These are phyloP conservation scores for Akabosia matsudoensis DNA, from an alignment of 1,140 invertebrate species.

Conservation along the genomic window DNA sequence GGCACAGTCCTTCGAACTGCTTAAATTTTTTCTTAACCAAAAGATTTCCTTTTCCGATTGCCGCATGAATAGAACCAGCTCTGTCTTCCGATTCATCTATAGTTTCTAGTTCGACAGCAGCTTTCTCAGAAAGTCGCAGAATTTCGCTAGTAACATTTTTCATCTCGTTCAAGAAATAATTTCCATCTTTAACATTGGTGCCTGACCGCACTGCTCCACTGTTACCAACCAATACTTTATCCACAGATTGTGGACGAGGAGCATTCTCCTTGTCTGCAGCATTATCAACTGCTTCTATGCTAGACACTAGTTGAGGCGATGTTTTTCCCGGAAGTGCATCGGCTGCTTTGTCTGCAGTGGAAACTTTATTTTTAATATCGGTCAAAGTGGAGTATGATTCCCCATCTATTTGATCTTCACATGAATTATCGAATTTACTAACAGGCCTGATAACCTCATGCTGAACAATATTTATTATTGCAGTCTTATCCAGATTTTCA, in stretches of 20 bases:
- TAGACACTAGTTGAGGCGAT: background rate
- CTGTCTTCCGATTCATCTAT: conserved; percentile 67
- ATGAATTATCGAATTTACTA: background rate
- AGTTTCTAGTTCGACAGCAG: conserved; percentile 59
- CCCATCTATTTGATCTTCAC: background rate
- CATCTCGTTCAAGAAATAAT: conserved; percentile 65
- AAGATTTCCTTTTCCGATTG: conserved; percentile 84
- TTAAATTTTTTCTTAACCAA: conserved; percentile 88
- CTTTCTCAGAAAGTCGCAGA: conserved; percentile 64
- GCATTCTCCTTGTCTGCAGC: background rate
- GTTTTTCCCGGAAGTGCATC: background rate
- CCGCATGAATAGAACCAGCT: conserved; percentile 76
- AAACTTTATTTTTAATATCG: conserved; percentile 5
- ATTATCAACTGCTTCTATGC: background rate
- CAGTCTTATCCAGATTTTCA: conserved; percentile 29
- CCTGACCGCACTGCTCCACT: conserved; percentile 34
- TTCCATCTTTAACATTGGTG: conserved; percentile 62
- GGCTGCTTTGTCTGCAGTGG: background rate
- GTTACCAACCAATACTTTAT: conserved; percentile 38
- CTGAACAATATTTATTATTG: conserved; percentile 14
- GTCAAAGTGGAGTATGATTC: background rate
- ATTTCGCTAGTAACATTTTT: conserved; percentile 64
- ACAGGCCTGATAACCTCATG: background rate
- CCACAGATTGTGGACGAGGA: background rate
- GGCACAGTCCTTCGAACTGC: conserved; percentile 84